Evolutionary conservation across 2,113 vertebrate genomes (phyloP).

Genomic region (Azemiops feae): DNA sequence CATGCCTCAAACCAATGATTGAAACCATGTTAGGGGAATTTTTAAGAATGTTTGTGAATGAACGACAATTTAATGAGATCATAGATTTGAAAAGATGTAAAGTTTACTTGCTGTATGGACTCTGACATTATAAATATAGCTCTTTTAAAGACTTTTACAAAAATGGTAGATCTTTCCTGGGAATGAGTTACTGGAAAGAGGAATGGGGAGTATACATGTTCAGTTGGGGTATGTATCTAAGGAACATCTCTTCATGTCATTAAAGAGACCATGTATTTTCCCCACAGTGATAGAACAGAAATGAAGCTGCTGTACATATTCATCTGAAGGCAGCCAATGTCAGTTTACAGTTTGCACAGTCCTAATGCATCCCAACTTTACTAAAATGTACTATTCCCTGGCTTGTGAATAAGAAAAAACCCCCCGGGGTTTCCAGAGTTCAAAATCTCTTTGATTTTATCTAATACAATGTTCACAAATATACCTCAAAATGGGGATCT

Average conservation of each 20-base stretch:
- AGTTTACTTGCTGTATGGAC: neutral
- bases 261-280: neutral
- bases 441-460: neutral
- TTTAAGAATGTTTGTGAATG: neutral
- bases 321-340: neutral
- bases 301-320: neutral
- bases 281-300: neutral
- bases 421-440: neutral
- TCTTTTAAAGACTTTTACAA: neutral
- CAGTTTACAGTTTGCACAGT: neutral
- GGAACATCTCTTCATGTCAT: neutral
- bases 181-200: fast-evolving
- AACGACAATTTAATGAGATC: neutral
- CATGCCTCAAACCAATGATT: fast-evolving
- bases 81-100: neutral
- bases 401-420: neutral
- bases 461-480: neutral
- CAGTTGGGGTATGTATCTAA: neutral
- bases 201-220: neutral
- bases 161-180: neutral
- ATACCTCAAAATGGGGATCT: neutral
- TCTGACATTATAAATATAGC: fast-evolving
- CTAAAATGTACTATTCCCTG: neutral
- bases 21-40: neutral
- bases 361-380: neutral